Evolutionary conservation across 2,113 vertebrate species (phyloP).

Genomic region (Lichenostomus cassidix): DNA sequence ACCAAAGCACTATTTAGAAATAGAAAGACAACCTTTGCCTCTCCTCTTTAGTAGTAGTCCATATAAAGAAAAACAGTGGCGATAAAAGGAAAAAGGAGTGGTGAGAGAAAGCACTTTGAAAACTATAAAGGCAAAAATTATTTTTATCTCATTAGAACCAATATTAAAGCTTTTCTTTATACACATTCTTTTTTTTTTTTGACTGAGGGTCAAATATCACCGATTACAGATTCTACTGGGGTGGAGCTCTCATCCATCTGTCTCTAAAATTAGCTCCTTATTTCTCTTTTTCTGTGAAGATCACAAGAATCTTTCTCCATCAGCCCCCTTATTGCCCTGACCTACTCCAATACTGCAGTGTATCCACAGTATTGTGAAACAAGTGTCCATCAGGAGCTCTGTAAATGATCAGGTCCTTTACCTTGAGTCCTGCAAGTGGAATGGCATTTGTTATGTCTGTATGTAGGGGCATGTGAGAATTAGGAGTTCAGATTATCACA

Average conservation of each 20-base stretch:
- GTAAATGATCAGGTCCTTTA: background rate
- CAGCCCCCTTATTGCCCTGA: background rate
- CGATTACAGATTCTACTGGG: background rate
- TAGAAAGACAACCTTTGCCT: background rate
- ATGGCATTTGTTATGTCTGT: background rate
- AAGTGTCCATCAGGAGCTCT: background rate
- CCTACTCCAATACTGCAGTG: background rate
- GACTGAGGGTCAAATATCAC: background rate
- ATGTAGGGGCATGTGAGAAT: accelerated
- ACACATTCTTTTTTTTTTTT: background rate
- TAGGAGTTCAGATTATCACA: background rate
- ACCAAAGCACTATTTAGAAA: conserved; percentile 10
- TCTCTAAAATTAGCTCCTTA: background rate
- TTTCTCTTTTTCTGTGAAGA: conserved; percentile 15
- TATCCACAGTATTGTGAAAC: background rate
- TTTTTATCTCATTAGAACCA: background rate
- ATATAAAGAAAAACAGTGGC: conserved; percentile 15
- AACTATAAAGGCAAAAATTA: background rate
- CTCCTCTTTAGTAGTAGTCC: background rate
- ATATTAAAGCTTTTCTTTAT: conserved; percentile 30
- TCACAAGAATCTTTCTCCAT: background rate
- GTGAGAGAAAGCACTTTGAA: conserved; percentile 14
- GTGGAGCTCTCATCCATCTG: background rate
- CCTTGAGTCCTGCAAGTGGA: background rate
- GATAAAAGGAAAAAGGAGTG: background rate